phyloP scores from a whole-genome alignment of 2,888 invertebrate species.

The Metacarcinus magister region DNA sequence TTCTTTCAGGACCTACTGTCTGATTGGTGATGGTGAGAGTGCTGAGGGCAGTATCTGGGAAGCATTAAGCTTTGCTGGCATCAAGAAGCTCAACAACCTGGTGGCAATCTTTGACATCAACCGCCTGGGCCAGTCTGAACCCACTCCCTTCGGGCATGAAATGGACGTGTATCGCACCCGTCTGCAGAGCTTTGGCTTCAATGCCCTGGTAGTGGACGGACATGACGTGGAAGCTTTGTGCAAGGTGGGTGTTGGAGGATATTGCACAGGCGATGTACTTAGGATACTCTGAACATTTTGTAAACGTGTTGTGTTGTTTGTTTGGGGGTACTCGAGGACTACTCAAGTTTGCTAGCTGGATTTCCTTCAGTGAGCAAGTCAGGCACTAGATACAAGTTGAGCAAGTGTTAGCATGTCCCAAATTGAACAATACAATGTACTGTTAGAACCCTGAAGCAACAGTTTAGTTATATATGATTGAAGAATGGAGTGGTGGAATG shows the following conservation, averaged over 20 bases:
- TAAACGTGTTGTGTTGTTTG: no score
- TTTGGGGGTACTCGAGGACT: no score
- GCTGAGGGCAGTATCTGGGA: conserved; percentile 99
- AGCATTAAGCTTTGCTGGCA: conserved; percentile 96
- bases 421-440: no score
- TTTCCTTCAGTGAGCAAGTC: no score
- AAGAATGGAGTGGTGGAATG: no score
- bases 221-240: conserved; percentile 96
- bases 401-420: no score
- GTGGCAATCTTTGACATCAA: conserved; percentile 99
- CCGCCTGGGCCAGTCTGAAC: conserved; percentile 98
- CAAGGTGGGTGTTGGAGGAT: conserved; percentile 86
- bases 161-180: conserved; percentile 94
- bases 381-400: no score
- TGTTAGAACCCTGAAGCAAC: no score
- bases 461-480: no score
- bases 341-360: no score
- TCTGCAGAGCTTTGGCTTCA: conserved; percentile 95
- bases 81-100: conserved; percentile 97
- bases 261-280: no score
- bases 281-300: no score
- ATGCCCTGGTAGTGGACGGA: conserved; percentile 96
- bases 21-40: conserved; percentile 99
- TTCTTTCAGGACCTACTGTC: conserved; percentile 92
- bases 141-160: conserved; percentile 96